Evolutionary conservation across 2,113 vertebrate genomes (phyloP).

Genomic region (Saccopteryx bilineata): DNA sequence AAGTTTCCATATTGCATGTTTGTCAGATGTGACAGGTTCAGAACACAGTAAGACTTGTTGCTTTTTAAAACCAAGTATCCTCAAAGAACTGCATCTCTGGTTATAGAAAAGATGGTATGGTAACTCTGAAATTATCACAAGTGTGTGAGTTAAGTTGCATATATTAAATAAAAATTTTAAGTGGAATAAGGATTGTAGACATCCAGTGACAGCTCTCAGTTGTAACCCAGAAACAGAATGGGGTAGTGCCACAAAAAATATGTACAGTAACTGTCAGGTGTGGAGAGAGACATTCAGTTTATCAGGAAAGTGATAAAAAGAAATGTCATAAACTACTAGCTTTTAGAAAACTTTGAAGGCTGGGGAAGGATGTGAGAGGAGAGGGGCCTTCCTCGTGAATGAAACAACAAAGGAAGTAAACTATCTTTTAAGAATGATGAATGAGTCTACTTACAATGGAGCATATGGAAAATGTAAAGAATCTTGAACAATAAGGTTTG

Average conservation of each 20-base stretch:
- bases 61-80: conserved; percentile 18
- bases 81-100: background rate
- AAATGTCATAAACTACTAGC: background rate
- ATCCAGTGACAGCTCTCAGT: background rate
- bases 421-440: background rate
- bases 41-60: background rate
- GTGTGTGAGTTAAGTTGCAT: background rate
- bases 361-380: background rate
- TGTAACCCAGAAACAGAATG: background rate
- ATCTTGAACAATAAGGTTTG: background rate
- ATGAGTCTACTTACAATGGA: background rate
- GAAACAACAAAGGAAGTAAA: conserved; percentile 5
- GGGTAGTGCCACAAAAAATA: background rate
- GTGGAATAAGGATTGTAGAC: background rate
- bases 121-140: conserved; percentile 40
- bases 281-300: background rate
- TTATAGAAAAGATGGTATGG: background rate
- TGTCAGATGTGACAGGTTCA: conserved; percentile 9
- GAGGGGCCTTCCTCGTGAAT: background rate
- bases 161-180: conserved; percentile 28
- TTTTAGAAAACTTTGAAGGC: conserved; percentile 47
- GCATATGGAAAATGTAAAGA: background rate
- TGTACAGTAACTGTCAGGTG: background rate
- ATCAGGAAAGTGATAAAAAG: background rate
- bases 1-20: background rate